Percentiles rank a stretch among this genome's conserved stretches.
phyloP scores from a whole-genome alignment of 2,797 vertebrate genomes.

The Sternarchorhynchus goeldii region DNA sequence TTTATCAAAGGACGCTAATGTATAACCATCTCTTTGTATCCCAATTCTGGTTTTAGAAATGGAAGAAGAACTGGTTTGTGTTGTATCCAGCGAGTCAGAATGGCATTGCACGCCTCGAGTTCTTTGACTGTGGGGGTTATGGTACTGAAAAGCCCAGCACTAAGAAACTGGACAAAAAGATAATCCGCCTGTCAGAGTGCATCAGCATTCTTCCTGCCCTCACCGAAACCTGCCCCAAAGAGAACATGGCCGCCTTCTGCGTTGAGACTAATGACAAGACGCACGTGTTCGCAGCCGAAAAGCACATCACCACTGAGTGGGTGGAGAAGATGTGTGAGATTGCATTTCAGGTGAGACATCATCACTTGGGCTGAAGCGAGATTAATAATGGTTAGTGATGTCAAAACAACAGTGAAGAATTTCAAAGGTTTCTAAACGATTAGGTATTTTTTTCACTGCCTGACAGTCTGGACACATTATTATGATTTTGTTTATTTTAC shows the following conservation, averaged over 20 bases:
- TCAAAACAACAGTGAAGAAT: neutral
- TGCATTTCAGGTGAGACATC: conserved; percentile 84
- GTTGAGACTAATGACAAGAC: conserved; percentile 90
- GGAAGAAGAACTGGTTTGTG: conserved; percentile 95
- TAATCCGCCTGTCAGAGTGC: conserved; percentile 90
- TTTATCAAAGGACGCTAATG: neutral
- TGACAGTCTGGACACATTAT: no score
- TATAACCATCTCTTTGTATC: neutral
- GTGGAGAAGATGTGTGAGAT: conserved; percentile 90
- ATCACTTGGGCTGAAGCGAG: neutral
- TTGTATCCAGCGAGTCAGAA: conserved; percentile 90
- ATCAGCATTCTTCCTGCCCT: conserved; percentile 84
- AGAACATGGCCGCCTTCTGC: conserved; percentile 86
- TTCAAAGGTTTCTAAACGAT: neutral
- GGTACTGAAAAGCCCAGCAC: conserved; percentile 76
- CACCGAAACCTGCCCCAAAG: conserved; percentile 83
- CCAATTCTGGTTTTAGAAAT: conserved; percentile 76
- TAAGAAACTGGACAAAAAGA: conserved; percentile 87
- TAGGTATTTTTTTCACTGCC: neutral
- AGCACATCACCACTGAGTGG: conserved; percentile 79
- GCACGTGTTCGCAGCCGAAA: conserved; percentile 87
- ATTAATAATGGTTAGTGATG: neutral
- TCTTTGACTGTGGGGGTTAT: conserved; percentile 79
- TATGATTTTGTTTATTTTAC: neutral
- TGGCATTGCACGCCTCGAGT: conserved; percentile 94